These are phyloP conservation scores for Eudorcas thomsonii DNA, from an alignment of 2,113 vertebrate genomes.

Conservation along the genomic window DNA sequence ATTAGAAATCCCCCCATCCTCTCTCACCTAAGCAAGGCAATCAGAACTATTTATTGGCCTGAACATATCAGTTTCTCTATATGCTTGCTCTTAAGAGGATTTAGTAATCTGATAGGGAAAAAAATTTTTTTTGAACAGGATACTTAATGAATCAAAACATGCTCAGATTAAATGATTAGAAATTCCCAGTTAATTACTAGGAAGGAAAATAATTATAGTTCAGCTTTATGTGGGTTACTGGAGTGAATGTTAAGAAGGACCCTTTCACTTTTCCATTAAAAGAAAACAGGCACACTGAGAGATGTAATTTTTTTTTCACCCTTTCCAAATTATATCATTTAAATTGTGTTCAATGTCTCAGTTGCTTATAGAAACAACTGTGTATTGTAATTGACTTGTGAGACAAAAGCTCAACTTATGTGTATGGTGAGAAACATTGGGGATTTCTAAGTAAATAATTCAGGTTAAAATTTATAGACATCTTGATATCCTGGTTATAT, in stretches of 20 bases:
- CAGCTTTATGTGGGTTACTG: conserved; percentile 50
- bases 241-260: conserved; percentile 48
- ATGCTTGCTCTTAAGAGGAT: not conserved
- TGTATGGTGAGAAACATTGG: accelerated
- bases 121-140: conserved; percentile 34
- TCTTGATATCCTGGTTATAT: not conserved
- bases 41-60: accelerated
- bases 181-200: conserved; percentile 76
- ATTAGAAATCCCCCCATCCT: not conserved
- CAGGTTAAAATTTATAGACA: not conserved
- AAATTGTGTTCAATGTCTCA: conserved; percentile 55
- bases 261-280: conserved; percentile 73
- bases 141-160: conserved; percentile 76
- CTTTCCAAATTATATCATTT: conserved; percentile 58
- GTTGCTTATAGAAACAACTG: not conserved
- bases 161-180: conserved; percentile 71
- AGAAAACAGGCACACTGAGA: conserved; percentile 54
- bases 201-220: conserved; percentile 77
- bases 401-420: not conserved
- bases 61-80: accelerated
- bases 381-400: not conserved
- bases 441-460: accelerated
- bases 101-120: conserved; percentile 54
- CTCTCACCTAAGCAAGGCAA: accelerated
- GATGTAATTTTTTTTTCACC: conserved; percentile 48